Base-by-base conservation (phyloP, 2,113 vertebrate species). In the Saguinus imperator region DNA sequence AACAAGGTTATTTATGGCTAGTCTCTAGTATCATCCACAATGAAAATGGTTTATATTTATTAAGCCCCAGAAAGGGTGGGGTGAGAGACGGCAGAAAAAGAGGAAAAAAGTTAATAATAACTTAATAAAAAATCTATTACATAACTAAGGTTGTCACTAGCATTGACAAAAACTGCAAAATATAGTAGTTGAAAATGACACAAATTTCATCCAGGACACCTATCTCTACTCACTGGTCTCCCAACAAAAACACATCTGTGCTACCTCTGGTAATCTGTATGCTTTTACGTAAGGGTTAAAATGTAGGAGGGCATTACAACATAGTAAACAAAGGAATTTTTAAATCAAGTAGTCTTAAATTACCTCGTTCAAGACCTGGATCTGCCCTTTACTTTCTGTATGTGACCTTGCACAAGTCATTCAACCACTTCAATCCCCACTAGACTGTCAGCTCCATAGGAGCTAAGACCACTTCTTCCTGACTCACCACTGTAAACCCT, bases 351-450 rank as follows among this genome's bases (percentile, higher is more conserved):
- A 61, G 14, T 64, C 64, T 68, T 84, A 48, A 88, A 86, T 82
- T 76, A 52, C 77, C 68, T 37, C 55, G 57, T 50, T 92, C 13
- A 75, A 64, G 23, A 90, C 32, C 40, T 50, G 70, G 23, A 77
- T 20, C 10, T 50, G 21, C n/a, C 75, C 57, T 88, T 80, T 55
- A 21, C 64, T 87, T 77, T 58, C 16, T 32, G 32, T 25, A n/a
- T 87, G 89, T 96, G 94, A 96, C 97, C 96, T 94, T 95, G 87
- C 73, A 68, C 66, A 86, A 96, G 94, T 89, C 97, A 77, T 20
- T 84, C 91, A 85, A 77, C 18, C 35, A 45, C 85, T 68, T 64
- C 18, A 72, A 89, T 72, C 11, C 27, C 66, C 52, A 40, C 23
- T 40, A 43, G n/a, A 81, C 52, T 91, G n/a, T 75, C 66, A 93